phyloP scores from a whole-genome alignment of 1,140 invertebrate genomes.

The Arctopsyche grandis region DNA sequence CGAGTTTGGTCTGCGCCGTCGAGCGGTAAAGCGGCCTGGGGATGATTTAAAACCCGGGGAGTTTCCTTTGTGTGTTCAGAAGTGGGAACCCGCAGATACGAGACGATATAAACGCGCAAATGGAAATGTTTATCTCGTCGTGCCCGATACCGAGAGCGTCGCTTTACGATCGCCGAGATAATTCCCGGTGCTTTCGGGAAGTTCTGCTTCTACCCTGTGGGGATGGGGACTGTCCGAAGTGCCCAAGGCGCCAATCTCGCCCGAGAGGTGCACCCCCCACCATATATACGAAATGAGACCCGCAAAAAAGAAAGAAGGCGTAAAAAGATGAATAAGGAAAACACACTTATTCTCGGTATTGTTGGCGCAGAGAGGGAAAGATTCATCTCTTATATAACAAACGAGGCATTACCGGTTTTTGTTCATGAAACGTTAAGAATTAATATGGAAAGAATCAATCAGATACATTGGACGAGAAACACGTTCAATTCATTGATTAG shows the following conservation, averaged over 20 bases:
- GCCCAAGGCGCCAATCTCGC: constrained; percentile 1
- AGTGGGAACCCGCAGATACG: background rate
- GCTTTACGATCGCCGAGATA: constrained; percentile 30
- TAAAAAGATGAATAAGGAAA: constrained; percentile 10
- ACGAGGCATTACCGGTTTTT: background rate
- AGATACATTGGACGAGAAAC: no score
- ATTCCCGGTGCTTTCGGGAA: constrained; percentile 10
- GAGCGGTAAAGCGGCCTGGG: background rate
- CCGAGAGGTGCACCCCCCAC: constrained; percentile 4
- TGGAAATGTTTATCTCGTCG: constrained; percentile 27
- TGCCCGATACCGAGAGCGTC: constrained; percentile 11
- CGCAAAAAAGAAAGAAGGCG: constrained; percentile 1
- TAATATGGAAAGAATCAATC: no score
- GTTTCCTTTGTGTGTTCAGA: constrained; percentile 9
- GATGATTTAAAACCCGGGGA: constrained; percentile 23
- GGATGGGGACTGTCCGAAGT: constrained; percentile 17
- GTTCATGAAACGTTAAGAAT: no score
- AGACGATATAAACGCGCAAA: constrained; percentile 25
- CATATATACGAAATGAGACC: background rate
- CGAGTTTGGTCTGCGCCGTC: background rate
- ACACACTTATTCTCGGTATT: background rate
- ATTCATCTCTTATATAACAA: constrained; percentile 13
- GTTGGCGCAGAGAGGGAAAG: background rate
- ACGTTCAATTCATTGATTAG: no score
- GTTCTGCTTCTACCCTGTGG: background rate